phyloP scores from a whole-genome alignment of 2,113 vertebrate genomes.

The Perca schrenkii region DNA sequence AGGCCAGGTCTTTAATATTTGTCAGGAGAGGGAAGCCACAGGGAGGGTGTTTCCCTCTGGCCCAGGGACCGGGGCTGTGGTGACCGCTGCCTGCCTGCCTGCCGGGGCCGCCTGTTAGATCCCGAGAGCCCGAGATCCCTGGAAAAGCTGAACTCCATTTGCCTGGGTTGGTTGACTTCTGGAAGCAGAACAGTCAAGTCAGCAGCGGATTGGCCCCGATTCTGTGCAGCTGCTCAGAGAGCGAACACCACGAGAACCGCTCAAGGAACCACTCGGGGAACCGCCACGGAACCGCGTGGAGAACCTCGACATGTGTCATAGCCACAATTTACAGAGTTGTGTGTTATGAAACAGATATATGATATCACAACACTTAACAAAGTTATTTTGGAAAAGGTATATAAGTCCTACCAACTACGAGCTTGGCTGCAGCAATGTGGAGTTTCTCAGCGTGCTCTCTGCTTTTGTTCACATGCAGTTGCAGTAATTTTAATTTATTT shows the following conservation, averaged over 20 bases:
- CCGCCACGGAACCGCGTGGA: slow-evolving; percentile 74
- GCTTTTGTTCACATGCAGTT: slow-evolving; percentile 24
- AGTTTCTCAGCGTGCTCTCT: slow-evolving; percentile 41
- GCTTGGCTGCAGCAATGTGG: slow-evolving; percentile 57
- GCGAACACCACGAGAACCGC: slow-evolving; percentile 74
- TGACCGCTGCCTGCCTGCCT: slow-evolving; percentile 78
- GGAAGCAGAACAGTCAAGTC: slow-evolving; percentile 79
- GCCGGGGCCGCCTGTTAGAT: slow-evolving; percentile 76
- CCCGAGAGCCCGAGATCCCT: slow-evolving; percentile 75
- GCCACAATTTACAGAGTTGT: slow-evolving; percentile 86
- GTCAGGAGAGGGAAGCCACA: slow-evolving; percentile 85
- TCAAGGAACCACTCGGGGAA: slow-evolving; percentile 72
- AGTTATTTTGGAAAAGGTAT: slow-evolving; percentile 85
- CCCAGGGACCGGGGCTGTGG: slow-evolving; percentile 78
- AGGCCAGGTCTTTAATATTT: slow-evolving; percentile 89
- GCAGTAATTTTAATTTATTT: slow-evolving; percentile 28
- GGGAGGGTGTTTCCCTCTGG: slow-evolving; percentile 84
- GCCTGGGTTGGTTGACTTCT: slow-evolving; percentile 77
- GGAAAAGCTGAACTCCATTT: slow-evolving; percentile 80
- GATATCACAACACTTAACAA: slow-evolving; percentile 78
- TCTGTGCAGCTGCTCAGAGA: slow-evolving; percentile 77
- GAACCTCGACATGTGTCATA: slow-evolving; percentile 85
- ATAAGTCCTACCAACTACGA: slow-evolving; percentile 49
- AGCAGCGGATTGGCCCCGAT: slow-evolving; percentile 68
- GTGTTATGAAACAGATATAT: slow-evolving; percentile 84